These are phyloP conservation scores for Staurois parvus DNA, from an alignment of 2,797 vertebrate species.

Conservation along the genomic window DNA sequence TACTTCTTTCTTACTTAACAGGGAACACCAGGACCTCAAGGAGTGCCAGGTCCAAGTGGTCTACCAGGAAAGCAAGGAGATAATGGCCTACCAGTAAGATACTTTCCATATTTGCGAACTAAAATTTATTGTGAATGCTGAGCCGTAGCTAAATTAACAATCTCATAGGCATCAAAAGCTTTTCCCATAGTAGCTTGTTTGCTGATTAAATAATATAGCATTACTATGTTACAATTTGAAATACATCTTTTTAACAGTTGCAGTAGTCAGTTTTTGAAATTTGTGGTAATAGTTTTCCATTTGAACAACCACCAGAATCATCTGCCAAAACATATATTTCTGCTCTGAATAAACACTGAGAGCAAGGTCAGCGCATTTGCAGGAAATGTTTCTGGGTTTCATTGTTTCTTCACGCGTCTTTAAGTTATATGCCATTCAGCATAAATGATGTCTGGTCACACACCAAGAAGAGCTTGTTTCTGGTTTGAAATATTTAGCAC, in stretches of 20 bases:
- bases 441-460: not conserved
- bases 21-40: conserved; percentile 91
- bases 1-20: conserved; percentile 66
- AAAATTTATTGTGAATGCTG: not conserved
- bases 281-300: conserved; percentile 73
- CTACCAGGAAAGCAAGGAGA: conserved; percentile 90
- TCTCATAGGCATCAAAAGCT: not conserved
- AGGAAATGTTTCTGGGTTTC: conserved; percentile 43
- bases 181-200: not conserved
- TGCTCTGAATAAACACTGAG: conserved; percentile 68
- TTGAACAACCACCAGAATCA: conserved; percentile 65
- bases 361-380: conserved; percentile 73
- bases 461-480: not conserved
- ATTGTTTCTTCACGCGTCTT: conserved; percentile 18
- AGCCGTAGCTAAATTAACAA: not conserved
- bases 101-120: conserved; percentile 32
- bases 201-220: not conserved
- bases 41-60: conserved; percentile 84
- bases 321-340: conserved; percentile 75
- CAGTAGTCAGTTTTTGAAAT: conserved; percentile 73
- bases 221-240: conserved; percentile 38
- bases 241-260: conserved; percentile 68
- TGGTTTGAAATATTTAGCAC: not conserved
- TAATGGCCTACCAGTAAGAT: conserved; percentile 84
- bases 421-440: conserved; percentile 23